These are phyloP conservation scores for Streblospio benedicti DNA, from an alignment of 1,140 invertebrate species.

Conservation along the genomic window DNA sequence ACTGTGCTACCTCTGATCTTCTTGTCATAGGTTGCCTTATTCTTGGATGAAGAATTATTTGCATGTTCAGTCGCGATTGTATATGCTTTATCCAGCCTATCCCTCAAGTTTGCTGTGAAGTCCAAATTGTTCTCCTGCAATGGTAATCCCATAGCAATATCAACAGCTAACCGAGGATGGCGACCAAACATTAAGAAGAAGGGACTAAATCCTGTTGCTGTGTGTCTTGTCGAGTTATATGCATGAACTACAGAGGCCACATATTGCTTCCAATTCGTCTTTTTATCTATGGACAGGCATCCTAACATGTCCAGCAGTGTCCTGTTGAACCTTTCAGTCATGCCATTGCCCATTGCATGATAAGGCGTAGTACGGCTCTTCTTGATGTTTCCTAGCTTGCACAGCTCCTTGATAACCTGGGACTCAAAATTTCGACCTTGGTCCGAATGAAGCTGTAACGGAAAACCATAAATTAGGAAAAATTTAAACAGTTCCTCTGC, in stretches of 20 bases:
- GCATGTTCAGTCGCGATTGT: background rate
- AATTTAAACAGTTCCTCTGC: conserved; percentile 6
- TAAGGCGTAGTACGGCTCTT: conserved; percentile 23
- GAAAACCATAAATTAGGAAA: conserved; percentile 9
- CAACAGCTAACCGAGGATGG: conserved; percentile 21
- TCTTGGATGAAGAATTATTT: background rate
- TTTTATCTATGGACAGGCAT: conserved; percentile 7
- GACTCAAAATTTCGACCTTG: conserved; percentile 17
- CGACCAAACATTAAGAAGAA: conserved; percentile 30
- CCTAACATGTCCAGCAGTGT: conserved; percentile 26
- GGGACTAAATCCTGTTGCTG: conserved; percentile 21
- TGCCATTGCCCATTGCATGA: conserved; percentile 29
- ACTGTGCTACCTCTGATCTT: background rate
- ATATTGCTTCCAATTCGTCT: conserved; percentile 11
- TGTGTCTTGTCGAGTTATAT: conserved; percentile 23
- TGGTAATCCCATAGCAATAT: conserved; percentile 12
- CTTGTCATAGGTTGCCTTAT: background rate
- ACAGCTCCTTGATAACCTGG: conserved; percentile 12
- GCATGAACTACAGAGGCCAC: conserved; percentile 4
- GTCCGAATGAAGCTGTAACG: conserved; percentile 11
- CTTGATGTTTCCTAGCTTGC: background rate
- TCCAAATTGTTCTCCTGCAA: background rate
- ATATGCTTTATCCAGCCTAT: background rate
- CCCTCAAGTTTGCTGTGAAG: background rate
- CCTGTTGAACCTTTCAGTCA: conserved; percentile 24